These are phyloP conservation scores for Nylanderia fulva DNA, from an alignment of 1,140 invertebrate species.

Conservation along the genomic window DNA sequence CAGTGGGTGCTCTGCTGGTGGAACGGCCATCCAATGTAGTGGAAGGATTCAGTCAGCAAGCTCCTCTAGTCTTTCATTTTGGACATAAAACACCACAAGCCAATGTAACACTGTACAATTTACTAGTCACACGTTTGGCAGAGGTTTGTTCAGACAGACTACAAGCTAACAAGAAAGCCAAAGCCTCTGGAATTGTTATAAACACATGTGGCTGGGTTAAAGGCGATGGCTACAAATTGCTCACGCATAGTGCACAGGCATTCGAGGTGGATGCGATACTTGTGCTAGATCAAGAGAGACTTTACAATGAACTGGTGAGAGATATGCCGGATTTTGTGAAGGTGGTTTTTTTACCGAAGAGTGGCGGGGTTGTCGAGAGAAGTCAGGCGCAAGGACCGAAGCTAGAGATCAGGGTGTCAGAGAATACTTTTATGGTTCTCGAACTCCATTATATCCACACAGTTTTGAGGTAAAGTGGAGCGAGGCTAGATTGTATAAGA, in stretches of 20 bases:
- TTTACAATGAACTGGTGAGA: slow-evolving; percentile 97
- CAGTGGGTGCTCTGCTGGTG: slow-evolving; percentile 95
- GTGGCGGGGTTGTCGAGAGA: slow-evolving; percentile 97
- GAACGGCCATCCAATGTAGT: slow-evolving; percentile 96
- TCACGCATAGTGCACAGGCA: slow-evolving; percentile 94
- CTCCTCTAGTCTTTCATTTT: slow-evolving; percentile 97
- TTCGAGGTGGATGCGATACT: slow-evolving; percentile 98
- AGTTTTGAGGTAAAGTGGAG: slow-evolving; percentile 95
- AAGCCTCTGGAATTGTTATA: slow-evolving; percentile 97
- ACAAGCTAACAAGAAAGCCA: slow-evolving; percentile 94
- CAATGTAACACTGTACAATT: slow-evolving; percentile 95
- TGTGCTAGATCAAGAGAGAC: slow-evolving; percentile 98
- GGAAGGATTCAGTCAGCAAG: slow-evolving; percentile 96
- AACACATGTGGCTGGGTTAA: slow-evolving; percentile 99
- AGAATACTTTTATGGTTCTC: slow-evolving; percentile 98
- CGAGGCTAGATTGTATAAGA: slow-evolving; percentile 97
- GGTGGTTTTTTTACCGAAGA: slow-evolving; percentile 97
- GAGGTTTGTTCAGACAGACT: slow-evolving; percentile 94
- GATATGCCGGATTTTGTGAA: slow-evolving; percentile 98
- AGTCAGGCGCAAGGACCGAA: slow-evolving; percentile 91
- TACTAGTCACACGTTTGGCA: slow-evolving; percentile 94
- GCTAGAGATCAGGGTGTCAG: slow-evolving; percentile 92
- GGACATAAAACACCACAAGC: slow-evolving; percentile 93
- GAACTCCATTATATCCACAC: slow-evolving; percentile 95
- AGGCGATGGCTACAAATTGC: slow-evolving; percentile 93